Base-by-base conservation (phyloP, 2,888 invertebrate genomes). In the Sycophila texana region DNA sequence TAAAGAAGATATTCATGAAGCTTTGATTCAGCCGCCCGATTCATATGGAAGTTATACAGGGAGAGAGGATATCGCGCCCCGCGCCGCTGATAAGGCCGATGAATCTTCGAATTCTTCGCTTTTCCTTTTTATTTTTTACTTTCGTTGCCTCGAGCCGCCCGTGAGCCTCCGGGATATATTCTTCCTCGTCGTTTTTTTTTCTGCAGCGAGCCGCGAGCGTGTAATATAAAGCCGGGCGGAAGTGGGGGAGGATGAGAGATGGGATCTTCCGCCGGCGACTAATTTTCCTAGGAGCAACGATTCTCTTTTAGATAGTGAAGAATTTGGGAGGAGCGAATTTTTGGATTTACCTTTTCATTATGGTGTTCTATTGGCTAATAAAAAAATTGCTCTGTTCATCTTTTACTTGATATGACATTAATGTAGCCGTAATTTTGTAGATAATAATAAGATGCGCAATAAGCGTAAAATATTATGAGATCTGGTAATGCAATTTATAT, bases 1-100 rank as follows among this genome's bases (percentile, higher is more conserved):
- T 68, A 63, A 72, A 73, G 63, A 67, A 72, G 75, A 73, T 73
- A 73, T 76, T 76, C 68, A 67, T 67, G 61, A 57, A 68, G 73
- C 73, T 80, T 55, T 71, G 74, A 75, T 76, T 75, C 67, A 57
- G 22, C 18, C 51, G 67, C 60, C 51, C 61, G 63, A 78, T 78
- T 78, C 66, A 72, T 73, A 22, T 55, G 55, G 61, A 73, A 73
- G 66, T 73, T 78, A 53, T 47, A 68, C 53, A 14, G 26, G 5
- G 30, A 49, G 10, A 71, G 57, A 26, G 26, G 3, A 71, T 70
- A 70, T 76, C 26, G n/a, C 20, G 16, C 30, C 5, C 26, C 2
- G 16, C n/a, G 49, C 39, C 16, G 60, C 5, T 30, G 73, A 77
- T 77, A 72, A 61, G 47, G 18, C 61, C 73, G 67, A 67, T 73